Conservation (phyloP, 2,113 vertebrate species). For the Antigone vipio region DNA sequence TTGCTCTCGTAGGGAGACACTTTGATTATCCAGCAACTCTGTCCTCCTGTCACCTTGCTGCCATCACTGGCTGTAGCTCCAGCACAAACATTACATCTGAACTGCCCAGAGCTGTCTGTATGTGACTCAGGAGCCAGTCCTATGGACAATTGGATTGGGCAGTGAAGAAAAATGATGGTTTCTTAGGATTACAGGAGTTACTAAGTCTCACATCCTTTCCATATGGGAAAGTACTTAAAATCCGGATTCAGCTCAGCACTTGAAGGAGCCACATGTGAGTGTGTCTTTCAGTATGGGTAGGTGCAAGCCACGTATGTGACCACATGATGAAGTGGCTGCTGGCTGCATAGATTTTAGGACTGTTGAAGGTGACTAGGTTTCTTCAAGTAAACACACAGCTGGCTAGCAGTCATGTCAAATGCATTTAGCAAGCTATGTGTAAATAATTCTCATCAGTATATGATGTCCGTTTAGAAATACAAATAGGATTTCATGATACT, state of each 20-base stretch:
- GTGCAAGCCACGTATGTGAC: not conserved
- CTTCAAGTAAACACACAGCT: not conserved
- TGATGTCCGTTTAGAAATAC: not conserved
- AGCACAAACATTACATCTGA: not conserved
- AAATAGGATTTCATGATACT: not conserved
- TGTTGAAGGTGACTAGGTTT: not conserved
- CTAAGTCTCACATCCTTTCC: not conserved
- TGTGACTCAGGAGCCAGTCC: not conserved
- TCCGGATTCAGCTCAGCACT: not conserved
- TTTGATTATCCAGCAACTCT: not conserved
- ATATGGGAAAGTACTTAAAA: not conserved
- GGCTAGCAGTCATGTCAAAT: not conserved
- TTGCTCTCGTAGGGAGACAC: not conserved
- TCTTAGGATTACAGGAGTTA: not conserved
- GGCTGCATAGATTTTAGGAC: not conserved
- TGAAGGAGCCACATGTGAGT: not conserved
- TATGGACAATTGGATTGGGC: not conserved
- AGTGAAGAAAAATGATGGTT: not conserved
- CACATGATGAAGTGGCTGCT: not conserved
- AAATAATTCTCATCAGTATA: not conserved
- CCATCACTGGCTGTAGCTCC: not conserved
- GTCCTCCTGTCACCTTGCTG: not conserved
- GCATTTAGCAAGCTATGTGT: not conserved
- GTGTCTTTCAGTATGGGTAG: not conserved
- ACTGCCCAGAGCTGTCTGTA: not conserved